Evolutionary conservation across 2,113 vertebrate genomes (phyloP).

Genomic region (Paramormyrops kingsleyae): DNA sequence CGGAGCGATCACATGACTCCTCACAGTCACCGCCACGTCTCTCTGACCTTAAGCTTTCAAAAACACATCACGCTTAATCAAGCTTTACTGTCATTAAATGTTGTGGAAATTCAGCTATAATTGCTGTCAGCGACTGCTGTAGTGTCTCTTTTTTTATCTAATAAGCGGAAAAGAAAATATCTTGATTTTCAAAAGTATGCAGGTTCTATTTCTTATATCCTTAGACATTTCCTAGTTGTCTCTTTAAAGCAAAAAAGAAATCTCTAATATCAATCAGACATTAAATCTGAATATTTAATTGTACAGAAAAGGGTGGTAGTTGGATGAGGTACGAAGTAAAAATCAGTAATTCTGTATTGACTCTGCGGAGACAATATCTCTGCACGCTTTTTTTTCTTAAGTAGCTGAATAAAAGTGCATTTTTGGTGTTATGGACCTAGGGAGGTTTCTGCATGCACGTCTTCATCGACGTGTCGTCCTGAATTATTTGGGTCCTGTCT

Average conservation of each 20-base stretch:
- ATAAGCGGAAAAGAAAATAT: not conserved
- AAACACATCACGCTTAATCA: not conserved
- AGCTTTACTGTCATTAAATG: not conserved
- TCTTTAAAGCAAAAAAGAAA: not conserved
- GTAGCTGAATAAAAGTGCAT: not conserved
- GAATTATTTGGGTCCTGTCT: conserved; percentile 70
- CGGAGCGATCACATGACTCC: too few relatives aligned
- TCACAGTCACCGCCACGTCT: not conserved
- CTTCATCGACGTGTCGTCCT: conserved; percentile 71
- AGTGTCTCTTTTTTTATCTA: not conserved
- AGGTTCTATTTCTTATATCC: not conserved
- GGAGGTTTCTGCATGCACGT: conserved; percentile 57
- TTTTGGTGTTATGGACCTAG: conserved; percentile 35
- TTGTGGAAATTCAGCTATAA: not conserved
- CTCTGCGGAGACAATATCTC: not conserved
- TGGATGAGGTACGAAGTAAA: not conserved
- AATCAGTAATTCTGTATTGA: not conserved
- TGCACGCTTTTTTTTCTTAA: not conserved
- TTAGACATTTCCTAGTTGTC: not conserved
- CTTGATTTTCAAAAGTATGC: not conserved
- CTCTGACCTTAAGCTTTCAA: not conserved
- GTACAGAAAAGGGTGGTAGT: not conserved
- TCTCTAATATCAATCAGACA: not conserved
- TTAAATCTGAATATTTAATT: not conserved
- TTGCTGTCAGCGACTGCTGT: not conserved